Evolutionary conservation across 2,888 invertebrate species (phyloP).

Genomic region (Eremobia ochroleuca): DNA sequence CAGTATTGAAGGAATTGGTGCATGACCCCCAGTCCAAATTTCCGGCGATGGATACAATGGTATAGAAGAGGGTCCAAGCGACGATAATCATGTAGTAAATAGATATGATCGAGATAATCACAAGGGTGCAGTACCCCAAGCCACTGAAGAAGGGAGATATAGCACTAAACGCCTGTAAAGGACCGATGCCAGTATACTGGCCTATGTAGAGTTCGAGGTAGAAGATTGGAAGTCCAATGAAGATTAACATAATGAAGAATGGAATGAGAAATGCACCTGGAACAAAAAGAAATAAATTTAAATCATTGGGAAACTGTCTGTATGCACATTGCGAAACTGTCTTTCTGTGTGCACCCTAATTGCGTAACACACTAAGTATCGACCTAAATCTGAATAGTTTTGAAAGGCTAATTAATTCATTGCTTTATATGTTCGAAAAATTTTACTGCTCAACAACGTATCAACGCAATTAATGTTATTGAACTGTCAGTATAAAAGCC

Average conservation of each 20-base stretch:
- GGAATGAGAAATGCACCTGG: conserved; percentile 94
- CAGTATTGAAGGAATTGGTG: conserved; percentile 91
- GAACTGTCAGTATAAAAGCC: background rate
- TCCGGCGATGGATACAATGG: conserved; percentile 92
- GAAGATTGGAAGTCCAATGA: conserved; percentile 95
- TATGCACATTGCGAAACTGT: background rate
- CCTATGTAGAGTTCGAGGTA: conserved; percentile 95
- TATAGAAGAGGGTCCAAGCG: conserved; percentile 94
- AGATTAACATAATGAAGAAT: conserved; percentile 93
- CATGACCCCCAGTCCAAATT: conserved; percentile 94
- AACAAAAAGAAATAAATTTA: conserved; percentile 71
- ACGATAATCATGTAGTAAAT: conserved; percentile 96
- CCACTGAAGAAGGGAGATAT: conserved; percentile 92
- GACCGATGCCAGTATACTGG: conserved; percentile 95
- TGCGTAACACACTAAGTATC: background rate
- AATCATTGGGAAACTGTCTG: background rate
- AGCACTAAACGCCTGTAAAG: conserved; percentile 91
- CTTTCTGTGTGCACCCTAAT: background rate
- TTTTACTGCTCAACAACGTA: background rate
- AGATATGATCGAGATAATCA: conserved; percentile 93
- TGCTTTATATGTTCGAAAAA: background rate
- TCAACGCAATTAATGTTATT: background rate
- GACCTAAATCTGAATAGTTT: background rate
- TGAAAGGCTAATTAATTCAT: background rate
- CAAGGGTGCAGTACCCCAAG: conserved; percentile 93